Conservation (phyloP, 2,888 invertebrate genomes). For the Diachrysia chrysitis region DNA sequence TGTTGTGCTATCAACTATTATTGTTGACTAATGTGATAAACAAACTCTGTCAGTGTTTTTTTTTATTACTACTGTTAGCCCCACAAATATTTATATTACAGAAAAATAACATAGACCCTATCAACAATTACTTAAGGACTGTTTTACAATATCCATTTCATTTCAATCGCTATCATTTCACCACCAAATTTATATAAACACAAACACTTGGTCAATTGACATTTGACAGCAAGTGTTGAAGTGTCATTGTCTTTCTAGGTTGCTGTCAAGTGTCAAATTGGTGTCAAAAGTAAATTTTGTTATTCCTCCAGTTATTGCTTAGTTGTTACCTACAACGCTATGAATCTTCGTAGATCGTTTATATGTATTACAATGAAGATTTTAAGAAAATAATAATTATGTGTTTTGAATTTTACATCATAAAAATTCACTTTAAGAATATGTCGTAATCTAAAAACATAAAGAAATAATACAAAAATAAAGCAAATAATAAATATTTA, state of each 20-base stretch:
- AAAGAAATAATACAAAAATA: constrained; percentile 4
- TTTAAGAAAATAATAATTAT: too few species aligned
- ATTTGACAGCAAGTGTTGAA: background rate
- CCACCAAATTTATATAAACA: background rate
- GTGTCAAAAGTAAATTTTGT: too few species aligned
- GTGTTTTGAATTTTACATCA: too few species aligned
- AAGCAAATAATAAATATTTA: constrained; percentile 39
- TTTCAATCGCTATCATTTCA: background rate
- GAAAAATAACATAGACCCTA: background rate
- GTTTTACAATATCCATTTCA: background rate
- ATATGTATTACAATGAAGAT: too few species aligned
- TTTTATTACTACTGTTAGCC: too few species aligned
- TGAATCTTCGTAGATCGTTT: too few species aligned
- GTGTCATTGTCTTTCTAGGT: too few species aligned
- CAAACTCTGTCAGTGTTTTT: too few species aligned
- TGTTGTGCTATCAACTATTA: background rate
- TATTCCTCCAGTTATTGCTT: too few species aligned
- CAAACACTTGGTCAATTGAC: background rate
- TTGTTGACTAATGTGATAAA: background rate
- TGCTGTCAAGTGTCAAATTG: too few species aligned
- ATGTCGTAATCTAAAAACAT: background rate
- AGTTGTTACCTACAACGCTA: too few species aligned
- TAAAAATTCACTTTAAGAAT: too few species aligned
- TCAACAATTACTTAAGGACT: background rate
- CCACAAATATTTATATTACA: background rate